phyloP scores from a whole-genome alignment of 1,140 invertebrate genomes.

The Heliconius himera region DNA sequence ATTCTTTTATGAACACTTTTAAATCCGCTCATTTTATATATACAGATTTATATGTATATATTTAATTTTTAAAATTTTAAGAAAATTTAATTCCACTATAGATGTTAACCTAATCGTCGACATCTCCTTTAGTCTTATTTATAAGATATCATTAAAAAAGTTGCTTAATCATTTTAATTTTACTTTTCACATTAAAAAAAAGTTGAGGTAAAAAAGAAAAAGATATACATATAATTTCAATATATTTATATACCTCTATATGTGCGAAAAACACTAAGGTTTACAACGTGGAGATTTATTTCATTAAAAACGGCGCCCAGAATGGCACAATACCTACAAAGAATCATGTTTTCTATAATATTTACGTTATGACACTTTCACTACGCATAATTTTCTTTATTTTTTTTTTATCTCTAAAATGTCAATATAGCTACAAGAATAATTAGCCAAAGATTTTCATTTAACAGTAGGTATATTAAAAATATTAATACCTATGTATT shows the following conservation, averaged over 20 bases:
- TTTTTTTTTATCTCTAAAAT: not conserved
- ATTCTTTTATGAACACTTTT: not conserved
- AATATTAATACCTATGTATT: no score
- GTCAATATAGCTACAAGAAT: no score
- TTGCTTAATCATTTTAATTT: not conserved
- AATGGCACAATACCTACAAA: not conserved
- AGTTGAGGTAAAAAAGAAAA: not conserved
- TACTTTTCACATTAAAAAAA: not conserved
- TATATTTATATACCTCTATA: not conserved
- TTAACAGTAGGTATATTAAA: no score
- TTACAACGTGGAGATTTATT: not conserved
- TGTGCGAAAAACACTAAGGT: not conserved
- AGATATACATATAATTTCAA: not conserved
- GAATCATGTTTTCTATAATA: not conserved
- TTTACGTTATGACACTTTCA: not conserved
- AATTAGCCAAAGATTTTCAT: not conserved
- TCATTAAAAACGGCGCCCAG: not conserved
- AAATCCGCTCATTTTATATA: not conserved
- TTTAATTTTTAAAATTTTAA: not conserved
- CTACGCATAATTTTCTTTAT: not conserved
- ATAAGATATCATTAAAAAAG: not conserved
- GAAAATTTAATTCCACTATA: not conserved
- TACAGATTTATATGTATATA: not conserved
- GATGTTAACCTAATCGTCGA: not conserved
- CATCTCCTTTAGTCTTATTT: no score